These are phyloP conservation scores for Seladonia tumulorum DNA, from an alignment of 2,888 invertebrate species.

Conservation along the genomic window DNA sequence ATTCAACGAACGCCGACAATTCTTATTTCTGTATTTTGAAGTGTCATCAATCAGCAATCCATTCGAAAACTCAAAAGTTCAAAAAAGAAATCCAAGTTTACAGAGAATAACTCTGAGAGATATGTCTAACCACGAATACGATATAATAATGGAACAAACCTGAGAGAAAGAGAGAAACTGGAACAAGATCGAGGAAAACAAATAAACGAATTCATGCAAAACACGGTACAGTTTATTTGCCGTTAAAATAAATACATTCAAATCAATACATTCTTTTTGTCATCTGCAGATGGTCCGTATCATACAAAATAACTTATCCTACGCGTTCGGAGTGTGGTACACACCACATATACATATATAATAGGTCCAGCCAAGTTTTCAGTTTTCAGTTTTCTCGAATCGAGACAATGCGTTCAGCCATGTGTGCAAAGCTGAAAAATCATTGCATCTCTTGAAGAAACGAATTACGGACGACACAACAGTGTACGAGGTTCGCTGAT, in stretches of 20 bases:
- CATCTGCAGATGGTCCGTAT: not conserved
- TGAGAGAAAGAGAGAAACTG: no score
- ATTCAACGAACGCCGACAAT: no score
- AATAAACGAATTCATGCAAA: not conserved
- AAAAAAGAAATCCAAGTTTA: no score
- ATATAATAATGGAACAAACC: no score
- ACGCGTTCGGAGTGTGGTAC: not conserved
- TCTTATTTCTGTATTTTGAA: no score
- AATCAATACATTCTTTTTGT: no score
- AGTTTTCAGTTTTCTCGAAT: not conserved
- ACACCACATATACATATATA: not conserved
- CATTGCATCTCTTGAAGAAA: not conserved
- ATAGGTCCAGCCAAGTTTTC: not conserved
- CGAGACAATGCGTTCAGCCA: not conserved
- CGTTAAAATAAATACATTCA: conserved; percentile 23
- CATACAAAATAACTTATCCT: conserved; percentile 16
- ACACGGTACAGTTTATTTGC: conserved; percentile 11
- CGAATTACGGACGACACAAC: not conserved
- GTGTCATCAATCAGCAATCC: no score
- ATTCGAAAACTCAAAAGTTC: no score
- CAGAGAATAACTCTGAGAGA: no score
- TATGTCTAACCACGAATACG: no score
- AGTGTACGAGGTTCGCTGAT: not conserved
- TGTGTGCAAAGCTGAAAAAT: not conserved
- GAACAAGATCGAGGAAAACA: not conserved